A percentile compares a stretch with the other conserved stretches of the same genome.
Evolutionary conservation across 2,888 invertebrate species (phyloP).

Genomic region (Thecophora atra): DNA sequence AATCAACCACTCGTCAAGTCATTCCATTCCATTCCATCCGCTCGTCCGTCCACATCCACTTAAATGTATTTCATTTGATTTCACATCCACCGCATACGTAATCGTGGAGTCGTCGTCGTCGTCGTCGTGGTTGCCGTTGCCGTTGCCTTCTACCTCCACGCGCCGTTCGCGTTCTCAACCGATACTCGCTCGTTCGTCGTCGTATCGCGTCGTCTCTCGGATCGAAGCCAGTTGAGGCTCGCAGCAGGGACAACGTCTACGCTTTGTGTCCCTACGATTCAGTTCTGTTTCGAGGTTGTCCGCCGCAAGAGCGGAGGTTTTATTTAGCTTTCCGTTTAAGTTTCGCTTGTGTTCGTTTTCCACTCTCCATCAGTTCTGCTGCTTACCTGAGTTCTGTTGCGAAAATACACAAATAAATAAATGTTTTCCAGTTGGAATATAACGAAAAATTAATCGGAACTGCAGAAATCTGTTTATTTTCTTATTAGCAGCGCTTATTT

Average conservation of each 20-base stretch:
- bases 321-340: constrained; percentile 44
- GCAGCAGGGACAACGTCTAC: constrained; percentile 40
- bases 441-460: constrained; percentile 20
- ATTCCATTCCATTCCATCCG: constrained; percentile 55
- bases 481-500: not conserved
- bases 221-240: constrained; percentile 44
- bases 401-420: constrained; percentile 22
- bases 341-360: constrained; percentile 41
- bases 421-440: constrained; percentile 13
- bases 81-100: constrained; percentile 39
- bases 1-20: constrained; percentile 44
- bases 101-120: constrained; percentile 37
- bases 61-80: constrained; percentile 39
- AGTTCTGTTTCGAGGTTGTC: constrained; percentile 63
- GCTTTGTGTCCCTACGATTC: constrained; percentile 58
- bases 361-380: constrained; percentile 42
- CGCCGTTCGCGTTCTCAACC: constrained; percentile 22
- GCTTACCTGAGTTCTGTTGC: constrained; percentile 44
- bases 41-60: constrained; percentile 49
- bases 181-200: constrained; percentile 21
- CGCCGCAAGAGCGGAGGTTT: constrained; percentile 58
- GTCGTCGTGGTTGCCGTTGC: constrained; percentile 29
- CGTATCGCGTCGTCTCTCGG: constrained; percentile 23
- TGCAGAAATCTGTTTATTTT: not conserved
- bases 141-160: constrained; percentile 19